Base-by-base conservation (phyloP, 2,888 invertebrate species). In the Acanthoscelides obtectus region DNA sequence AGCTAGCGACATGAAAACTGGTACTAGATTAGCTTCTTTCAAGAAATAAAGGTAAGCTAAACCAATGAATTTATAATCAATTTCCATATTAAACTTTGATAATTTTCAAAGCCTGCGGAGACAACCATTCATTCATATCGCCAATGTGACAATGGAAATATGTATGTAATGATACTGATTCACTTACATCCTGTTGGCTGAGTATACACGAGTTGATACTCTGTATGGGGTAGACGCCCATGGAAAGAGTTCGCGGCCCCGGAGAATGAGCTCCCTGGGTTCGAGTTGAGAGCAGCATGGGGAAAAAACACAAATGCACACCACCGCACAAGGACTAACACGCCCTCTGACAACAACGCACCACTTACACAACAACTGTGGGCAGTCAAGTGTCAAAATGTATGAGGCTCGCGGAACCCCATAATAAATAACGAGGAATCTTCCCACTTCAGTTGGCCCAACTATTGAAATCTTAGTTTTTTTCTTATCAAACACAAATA, bases 151-250 rank as follows among this genome's bases (percentile, higher is more conserved):
- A n/a, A n/a, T n/a, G n/a, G n/a, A n/a, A n/a, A n/a, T 8, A 63
- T 68, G 63, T 63, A 17, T 3, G 22, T 68, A 27, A 22, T 66
- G 69, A 69, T 45, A 88, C 45, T 45, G 45, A 45, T 45, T 45
- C 45, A 93, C 95, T 96, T 95, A 96, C 96, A 90, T 94, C 93
- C 87, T 94, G 91, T 87, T 92, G 92, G 88, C 91, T 91, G 86
- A 94, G 91, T 87, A 95, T 94, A 89, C 91, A 91, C 86, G 95
- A 95, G 88, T 92, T 92, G 88, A 96, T 89, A 88, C 92, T 91
- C 89, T 95, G 94, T 87, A 94, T 93, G 86, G 95, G 95, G 88
- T 92, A 96, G 86, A 93, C 91, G 84, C 96, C 96, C 93, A 95
- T 94, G 82, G 95, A 93, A 82, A 94, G 91, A 86, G 93, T 93